Conservation (phyloP, 2,797 vertebrate species). For the Graptemys geographica region DNA sequence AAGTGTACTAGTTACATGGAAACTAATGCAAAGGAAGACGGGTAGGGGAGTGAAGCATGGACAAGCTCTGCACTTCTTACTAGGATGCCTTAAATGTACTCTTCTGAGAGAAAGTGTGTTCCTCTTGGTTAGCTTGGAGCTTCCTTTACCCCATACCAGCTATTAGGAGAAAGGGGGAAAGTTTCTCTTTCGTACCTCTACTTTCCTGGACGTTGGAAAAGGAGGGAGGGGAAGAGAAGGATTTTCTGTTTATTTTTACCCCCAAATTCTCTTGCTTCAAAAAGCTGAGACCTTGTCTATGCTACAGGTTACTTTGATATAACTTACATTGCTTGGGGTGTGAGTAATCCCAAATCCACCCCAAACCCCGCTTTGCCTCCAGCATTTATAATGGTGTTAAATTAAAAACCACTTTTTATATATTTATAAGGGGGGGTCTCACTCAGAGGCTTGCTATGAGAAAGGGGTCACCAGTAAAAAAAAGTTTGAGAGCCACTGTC, state of each 20-base stretch:
- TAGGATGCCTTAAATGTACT: constrained; percentile 19
- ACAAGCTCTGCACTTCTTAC: constrained; percentile 19
- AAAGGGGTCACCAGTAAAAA: too few relatives aligned
- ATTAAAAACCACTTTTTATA: too few relatives aligned
- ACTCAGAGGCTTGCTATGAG: too few relatives aligned
- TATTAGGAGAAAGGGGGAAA: background rate
- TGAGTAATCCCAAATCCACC: too few relatives aligned
- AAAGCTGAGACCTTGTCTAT: background rate
- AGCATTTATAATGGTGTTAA: too few relatives aligned
- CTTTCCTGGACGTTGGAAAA: background rate
- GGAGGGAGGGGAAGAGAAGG: background rate
- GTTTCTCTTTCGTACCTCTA: background rate
- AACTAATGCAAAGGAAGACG: background rate
- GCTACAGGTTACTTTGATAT: too few relatives aligned
- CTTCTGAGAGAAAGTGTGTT: constrained; percentile 15
- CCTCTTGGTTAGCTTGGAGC: background rate
- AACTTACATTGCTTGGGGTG: too few relatives aligned
- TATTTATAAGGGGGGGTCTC: too few relatives aligned
- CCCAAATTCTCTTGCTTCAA: background rate
- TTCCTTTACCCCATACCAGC: background rate
- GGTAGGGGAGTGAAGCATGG: constrained; percentile 10
- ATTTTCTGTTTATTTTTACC: background rate
- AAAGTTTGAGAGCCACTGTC: too few relatives aligned
- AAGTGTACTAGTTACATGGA: background rate
- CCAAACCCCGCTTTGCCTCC: too few relatives aligned